Percentiles rank a stretch among this genome's conserved stretches.
Evolutionary conservation across 1,140 invertebrate genomes (phyloP).

Genomic region (Microvelia longipes): DNA sequence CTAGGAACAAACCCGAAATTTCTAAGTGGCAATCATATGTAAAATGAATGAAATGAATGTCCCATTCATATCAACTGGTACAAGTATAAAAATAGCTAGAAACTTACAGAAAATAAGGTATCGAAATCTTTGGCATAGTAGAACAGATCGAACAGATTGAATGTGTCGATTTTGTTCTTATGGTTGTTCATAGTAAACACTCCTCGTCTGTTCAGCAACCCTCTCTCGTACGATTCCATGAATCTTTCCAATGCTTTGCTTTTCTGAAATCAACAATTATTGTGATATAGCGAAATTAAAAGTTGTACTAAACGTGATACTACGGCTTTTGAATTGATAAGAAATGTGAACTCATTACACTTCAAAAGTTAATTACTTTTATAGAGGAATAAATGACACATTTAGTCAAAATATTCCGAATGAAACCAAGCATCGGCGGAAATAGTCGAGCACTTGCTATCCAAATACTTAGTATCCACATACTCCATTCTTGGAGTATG

Average conservation of each 20-base stretch:
- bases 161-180: constrained; percentile 42
- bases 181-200: constrained; percentile 44
- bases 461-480: too few relatives aligned
- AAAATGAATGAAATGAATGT: neutral
- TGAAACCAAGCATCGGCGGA: too few relatives aligned
- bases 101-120: constrained; percentile 22
- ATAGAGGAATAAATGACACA: too few relatives aligned
- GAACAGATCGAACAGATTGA: constrained; percentile 46
- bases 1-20: constrained; percentile 2
- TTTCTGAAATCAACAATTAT: constrained; percentile 31
- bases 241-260: constrained; percentile 41
- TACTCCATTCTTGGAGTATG: too few relatives aligned
- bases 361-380: neutral
- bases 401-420: too few relatives aligned
- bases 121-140: constrained; percentile 41
- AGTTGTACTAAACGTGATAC: too few relatives aligned
- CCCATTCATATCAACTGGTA: neutral
- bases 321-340: too few relatives aligned
- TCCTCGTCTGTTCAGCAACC: constrained; percentile 39
- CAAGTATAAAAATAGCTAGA: neutral
- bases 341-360: neutral
- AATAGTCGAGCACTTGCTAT: too few relatives aligned
- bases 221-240: constrained; percentile 36
- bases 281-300: neutral
- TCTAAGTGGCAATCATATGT: neutral